phyloP scores from a whole-genome alignment of 2,113 vertebrate genomes.

The Tychaedon coryphoeus region DNA sequence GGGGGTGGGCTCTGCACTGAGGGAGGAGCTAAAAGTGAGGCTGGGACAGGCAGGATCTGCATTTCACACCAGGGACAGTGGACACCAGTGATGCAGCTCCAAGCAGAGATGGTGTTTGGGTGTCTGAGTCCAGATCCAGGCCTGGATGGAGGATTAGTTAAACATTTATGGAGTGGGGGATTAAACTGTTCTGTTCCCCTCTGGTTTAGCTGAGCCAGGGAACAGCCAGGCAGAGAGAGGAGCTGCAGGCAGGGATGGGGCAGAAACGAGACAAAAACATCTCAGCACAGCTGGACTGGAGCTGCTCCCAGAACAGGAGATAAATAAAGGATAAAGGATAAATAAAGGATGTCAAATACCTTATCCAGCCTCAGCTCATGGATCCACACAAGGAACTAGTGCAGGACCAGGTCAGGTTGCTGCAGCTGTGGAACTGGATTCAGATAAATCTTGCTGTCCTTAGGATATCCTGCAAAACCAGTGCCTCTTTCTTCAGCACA shows the following conservation, averaged over 20 bases:
- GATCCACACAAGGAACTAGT: neutral
- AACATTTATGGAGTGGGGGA: neutral
- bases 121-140: neutral
- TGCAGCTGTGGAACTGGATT: neutral
- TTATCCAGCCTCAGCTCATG: neutral
- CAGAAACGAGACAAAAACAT: neutral
- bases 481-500: neutral
- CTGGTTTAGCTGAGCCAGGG: neutral
- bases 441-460: neutral
- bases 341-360: neutral
- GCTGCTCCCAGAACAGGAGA: neutral
- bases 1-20: neutral
- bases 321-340: neutral
- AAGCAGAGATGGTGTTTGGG: fast-evolving
- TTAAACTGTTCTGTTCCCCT: fast-evolving
- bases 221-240: neutral
- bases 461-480: fast-evolving
- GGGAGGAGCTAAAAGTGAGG: neutral
- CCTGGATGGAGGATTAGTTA: neutral
- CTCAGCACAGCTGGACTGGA: neutral
- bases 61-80: neutral
- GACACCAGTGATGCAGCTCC: neutral
- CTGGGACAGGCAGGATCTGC: neutral
- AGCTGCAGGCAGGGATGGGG: neutral
- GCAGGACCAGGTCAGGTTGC: neutral